These are phyloP conservation scores for Gobionotothen gibberifrons DNA, from an alignment of 2,797 vertebrate genomes.

Conservation along the genomic window DNA sequence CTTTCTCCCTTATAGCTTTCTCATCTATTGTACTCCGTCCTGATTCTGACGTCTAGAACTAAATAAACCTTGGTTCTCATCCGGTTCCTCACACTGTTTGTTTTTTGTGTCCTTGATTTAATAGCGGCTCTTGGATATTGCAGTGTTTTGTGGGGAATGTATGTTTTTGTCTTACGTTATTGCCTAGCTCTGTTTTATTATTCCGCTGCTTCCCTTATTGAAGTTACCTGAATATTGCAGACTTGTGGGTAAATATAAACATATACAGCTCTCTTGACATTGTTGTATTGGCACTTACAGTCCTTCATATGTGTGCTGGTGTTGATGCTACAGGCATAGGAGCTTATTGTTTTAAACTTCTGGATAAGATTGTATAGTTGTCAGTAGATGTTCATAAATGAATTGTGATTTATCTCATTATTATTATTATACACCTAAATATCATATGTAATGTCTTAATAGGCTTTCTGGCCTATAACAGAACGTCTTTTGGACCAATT, in stretches of 20 bases:
- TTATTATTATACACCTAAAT: neutral
- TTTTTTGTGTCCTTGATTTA: constrained; percentile 5
- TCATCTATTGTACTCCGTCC: constrained; percentile 1
- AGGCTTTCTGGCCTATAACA: constrained; percentile 3
- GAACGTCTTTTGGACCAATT: neutral
- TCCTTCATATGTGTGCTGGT: constrained; percentile 1
- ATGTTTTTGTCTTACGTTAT: constrained; percentile 19
- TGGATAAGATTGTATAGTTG: neutral
- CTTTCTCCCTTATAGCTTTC: constrained; percentile 2
- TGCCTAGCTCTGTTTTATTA: neutral
- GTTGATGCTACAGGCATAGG: neutral
- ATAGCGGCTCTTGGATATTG: constrained; percentile 19
- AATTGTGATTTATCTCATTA: neutral
- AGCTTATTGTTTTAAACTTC: neutral
- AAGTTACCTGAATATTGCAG: constrained; percentile 16
- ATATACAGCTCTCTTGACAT: neutral
- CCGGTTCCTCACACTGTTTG: constrained; percentile 4
- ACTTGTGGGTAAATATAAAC: neutral
- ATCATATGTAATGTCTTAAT: neutral
- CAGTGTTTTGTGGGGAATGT: neutral
- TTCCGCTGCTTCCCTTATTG: constrained; percentile 17
- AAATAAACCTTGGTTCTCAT: constrained; percentile 2
- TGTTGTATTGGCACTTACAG: neutral
- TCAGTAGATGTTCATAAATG: neutral
- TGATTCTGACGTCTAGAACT: constrained; percentile 7